Conservation (phyloP, 2,113 vertebrate genomes). For the Clarias batrachus region DNA sequence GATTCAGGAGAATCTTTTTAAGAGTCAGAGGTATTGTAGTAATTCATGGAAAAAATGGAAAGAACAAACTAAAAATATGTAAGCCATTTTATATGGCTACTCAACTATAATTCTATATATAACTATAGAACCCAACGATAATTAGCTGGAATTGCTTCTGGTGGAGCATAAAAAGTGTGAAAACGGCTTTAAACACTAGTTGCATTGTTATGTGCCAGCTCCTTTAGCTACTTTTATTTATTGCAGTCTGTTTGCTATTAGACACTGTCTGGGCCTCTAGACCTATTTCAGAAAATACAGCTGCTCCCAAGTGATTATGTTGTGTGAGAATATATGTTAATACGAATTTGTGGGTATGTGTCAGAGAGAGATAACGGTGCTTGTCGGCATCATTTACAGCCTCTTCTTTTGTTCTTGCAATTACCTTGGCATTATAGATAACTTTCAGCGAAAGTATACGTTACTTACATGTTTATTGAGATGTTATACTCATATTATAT, state of each 20-base stretch:
- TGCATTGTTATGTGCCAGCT: constrained; percentile 36
- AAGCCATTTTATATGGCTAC: background rate
- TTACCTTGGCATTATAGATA: background rate
- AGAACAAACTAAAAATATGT: background rate
- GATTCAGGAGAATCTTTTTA: background rate
- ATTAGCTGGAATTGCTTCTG: constrained; percentile 20
- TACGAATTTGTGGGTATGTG: constrained; percentile 11
- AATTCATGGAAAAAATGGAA: background rate
- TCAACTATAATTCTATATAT: background rate
- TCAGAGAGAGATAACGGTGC: background rate
- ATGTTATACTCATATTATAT: too few species aligned
- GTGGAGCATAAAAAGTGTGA: constrained; percentile 3
- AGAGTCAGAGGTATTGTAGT: background rate
- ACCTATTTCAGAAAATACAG: constrained; percentile 50
- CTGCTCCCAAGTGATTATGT: constrained; percentile 62
- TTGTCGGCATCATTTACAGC: background rate
- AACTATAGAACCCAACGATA: background rate
- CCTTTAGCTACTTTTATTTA: constrained; percentile 59
- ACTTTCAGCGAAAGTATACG: background rate
- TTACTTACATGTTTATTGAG: background rate
- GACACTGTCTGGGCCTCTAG: constrained; percentile 51
- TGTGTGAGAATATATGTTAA: background rate
- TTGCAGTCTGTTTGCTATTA: constrained; percentile 59
- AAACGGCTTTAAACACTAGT: constrained; percentile 44
- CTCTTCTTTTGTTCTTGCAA: background rate